Evolutionary conservation across 2,888 invertebrate species (phyloP), one percentile per base, ranked within the genome.

Genomic region (Diadegma fenestrale): DNA sequence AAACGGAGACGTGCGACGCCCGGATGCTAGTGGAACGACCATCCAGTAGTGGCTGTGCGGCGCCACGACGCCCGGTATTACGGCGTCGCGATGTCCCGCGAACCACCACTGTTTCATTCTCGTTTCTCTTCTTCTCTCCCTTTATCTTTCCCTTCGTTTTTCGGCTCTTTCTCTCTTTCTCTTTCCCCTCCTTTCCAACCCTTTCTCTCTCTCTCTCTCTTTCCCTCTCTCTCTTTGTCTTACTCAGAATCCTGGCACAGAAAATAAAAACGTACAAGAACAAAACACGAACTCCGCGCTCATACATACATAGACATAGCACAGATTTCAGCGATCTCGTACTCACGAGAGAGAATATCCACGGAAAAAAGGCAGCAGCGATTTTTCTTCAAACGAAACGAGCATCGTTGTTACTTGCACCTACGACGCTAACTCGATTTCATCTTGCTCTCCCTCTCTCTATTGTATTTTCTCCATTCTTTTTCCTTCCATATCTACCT

Each of bases 1-100:
- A 58, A 79, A 66, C 79, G 72, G 85, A 79, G 87, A 85, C 83
- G 84, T 81, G 80, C 83, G 88, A 88, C 88, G 88, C 89, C 88
- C 87, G 85, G 85, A 85, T 82, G 85, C 79, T 82, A 80, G 66
- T 80, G 48, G 64, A 63, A 58, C 61, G 61, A 72, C 63, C 61
- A 72, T 72, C 63, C 66, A 69, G 75, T 58, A 80, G 68, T 54
- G 88, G 86, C 88, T 87, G 84, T 82, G 86, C 86, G 88, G 88
- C 88, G 88, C 88, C 88, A 85, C 81, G 77, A 82, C 82, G 85
- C 82, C 80, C 80, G 61, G 73, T 76, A 78, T 72, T 73, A 75
- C 85, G 86, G 82, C 84, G 82, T 85, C 82, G 76, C 85, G 61
- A 77, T 75, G 81, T 82, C 86, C 79, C 81, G 84, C 82, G 76